phyloP scores from a whole-genome alignment of 2,888 invertebrate genomes.

The Hypena proboscidalis region DNA sequence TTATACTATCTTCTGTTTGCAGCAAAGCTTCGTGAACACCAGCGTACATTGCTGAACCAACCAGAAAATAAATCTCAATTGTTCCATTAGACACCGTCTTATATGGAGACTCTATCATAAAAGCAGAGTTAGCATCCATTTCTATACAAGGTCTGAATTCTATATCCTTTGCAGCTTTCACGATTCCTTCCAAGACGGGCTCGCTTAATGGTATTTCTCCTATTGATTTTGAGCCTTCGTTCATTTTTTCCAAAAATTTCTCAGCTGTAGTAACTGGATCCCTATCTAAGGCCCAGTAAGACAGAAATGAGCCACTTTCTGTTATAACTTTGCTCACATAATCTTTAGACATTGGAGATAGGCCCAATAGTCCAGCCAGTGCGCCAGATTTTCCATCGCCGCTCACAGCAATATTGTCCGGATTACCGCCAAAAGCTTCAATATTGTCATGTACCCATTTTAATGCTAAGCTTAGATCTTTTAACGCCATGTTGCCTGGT shows the following conservation, averaged over 20 bases:
- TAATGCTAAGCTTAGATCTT: constrained; percentile 68
- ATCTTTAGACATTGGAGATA: constrained; percentile 55
- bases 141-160: constrained; percentile 64
- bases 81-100: constrained; percentile 45
- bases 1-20: constrained; percentile 46
- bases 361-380: constrained; percentile 62
- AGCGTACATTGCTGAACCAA: constrained; percentile 65
- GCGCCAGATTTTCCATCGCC: constrained; percentile 68
- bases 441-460: constrained; percentile 69
- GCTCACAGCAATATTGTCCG: constrained; percentile 65
- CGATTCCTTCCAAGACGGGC: constrained; percentile 40
- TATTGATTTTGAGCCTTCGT: constrained; percentile 6
- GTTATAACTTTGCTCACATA: constrained; percentile 66
- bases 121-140: constrained; percentile 40
- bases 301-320: constrained; percentile 69
- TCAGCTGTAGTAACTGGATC: constrained; percentile 52
- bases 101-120: constrained; percentile 62
- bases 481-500: constrained; percentile 74
- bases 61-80: constrained; percentile 58
- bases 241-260: constrained; percentile 64
- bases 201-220: constrained; percentile 27
- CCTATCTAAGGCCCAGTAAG: constrained; percentile 68
- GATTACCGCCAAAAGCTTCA: constrained; percentile 65
- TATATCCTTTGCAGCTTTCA: constrained; percentile 47
- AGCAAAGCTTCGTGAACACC: constrained; percentile 57